Conservation (phyloP, 2,113 vertebrate species). For the Lagopus muta region DNA sequence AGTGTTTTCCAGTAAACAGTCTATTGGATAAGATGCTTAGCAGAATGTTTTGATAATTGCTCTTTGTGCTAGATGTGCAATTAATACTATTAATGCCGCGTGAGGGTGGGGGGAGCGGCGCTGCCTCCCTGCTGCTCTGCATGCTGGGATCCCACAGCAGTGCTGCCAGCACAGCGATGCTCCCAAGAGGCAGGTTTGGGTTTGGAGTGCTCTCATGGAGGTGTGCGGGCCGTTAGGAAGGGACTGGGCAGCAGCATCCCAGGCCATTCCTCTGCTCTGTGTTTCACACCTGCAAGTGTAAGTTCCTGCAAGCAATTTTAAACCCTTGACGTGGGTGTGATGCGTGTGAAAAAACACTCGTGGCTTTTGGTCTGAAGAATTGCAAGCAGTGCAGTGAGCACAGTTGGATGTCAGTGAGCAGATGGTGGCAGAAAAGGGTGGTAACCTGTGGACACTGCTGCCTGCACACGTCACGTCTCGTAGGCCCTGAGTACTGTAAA, state of each 20-base stretch:
- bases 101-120: neutral
- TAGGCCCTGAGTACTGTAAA: neutral
- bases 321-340: neutral
- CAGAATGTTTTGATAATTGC: constrained; percentile 52
- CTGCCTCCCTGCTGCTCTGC: no score
- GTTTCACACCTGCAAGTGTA: neutral
- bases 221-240: neutral
- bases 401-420: neutral
- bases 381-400: neutral
- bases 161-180: neutral
- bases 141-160: no score
- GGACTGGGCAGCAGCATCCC: accelerated
- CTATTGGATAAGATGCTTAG: constrained; percentile 15
- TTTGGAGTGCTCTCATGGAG: no score
- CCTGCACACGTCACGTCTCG: neutral
- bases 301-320: neutral
- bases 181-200: neutral
- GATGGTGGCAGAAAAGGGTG: neutral
- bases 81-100: constrained; percentile 23
- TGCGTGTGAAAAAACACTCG: neutral
- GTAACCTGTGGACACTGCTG: accelerated
- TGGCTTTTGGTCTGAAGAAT: neutral
- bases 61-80: constrained; percentile 4
- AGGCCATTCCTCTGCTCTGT: neutral
- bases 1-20: constrained; percentile 35